A percentile compares a stretch with the other conserved stretches of the same genome.
Conservation (phyloP, 2,888 invertebrate species). For the Nephrotoma flavescens region DNA sequence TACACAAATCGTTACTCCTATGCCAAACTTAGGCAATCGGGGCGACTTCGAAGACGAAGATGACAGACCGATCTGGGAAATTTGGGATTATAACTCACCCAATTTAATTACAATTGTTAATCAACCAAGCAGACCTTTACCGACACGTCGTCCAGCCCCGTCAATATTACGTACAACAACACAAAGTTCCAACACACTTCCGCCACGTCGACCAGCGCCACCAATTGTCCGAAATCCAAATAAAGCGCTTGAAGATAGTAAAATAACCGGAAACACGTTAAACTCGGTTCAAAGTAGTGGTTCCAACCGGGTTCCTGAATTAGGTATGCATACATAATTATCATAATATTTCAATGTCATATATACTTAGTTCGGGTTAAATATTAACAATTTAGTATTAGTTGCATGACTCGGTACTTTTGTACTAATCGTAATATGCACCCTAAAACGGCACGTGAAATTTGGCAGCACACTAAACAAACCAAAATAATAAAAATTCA, state of each 20-base stretch:
- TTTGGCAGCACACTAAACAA: background rate
- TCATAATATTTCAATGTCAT: no score
- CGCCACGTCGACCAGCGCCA: conserved; percentile 10
- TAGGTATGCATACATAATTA: background rate
- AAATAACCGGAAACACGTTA: background rate
- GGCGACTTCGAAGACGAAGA: conserved; percentile 11
- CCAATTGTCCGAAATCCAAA: conserved; percentile 11
- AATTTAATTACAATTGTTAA: background rate
- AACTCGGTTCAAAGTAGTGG: background rate
- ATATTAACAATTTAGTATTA: no score
- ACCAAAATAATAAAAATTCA: background rate
- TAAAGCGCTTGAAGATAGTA: background rate
- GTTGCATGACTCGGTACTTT: background rate
- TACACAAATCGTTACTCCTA: background rate
- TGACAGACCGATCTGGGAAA: conserved; percentile 17
- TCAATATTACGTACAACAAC: conserved; percentile 4
- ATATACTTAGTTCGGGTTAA: no score
- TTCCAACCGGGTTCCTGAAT: background rate
- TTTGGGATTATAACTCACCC: background rate
- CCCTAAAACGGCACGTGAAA: background rate
- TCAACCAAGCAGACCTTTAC: background rate
- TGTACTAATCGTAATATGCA: background rate
- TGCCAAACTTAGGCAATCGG: conserved; percentile 19
- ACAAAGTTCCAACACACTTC: background rate
- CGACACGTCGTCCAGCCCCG: background rate